Conservation (phyloP, 1,140 invertebrate genomes). For the Hylyphantes graminicola region DNA sequence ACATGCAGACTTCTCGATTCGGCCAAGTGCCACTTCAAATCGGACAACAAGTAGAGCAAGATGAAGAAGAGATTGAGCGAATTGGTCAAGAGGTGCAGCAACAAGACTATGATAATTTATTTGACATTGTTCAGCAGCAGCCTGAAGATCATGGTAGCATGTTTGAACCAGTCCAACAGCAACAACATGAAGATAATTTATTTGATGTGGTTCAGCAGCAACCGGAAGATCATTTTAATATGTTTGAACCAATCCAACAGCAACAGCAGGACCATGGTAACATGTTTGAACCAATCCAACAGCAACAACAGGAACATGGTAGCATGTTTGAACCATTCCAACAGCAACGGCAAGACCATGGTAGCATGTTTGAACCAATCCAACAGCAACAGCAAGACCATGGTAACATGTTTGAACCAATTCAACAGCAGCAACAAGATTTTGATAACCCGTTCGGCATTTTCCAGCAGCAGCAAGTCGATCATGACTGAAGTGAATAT, state of each 20-base stretch:
- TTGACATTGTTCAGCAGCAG: no score
- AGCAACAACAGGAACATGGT: background rate
- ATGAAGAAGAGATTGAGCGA: background rate
- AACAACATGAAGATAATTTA: background rate
- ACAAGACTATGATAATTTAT: no score
- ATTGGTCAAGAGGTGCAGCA: background rate
- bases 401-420: background rate
- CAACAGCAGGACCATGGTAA: background rate
- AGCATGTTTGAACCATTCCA: background rate
- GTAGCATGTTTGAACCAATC: background rate
- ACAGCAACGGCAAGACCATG: background rate
- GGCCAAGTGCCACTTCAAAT: background rate
- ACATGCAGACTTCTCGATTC: background rate
- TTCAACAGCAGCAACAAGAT: background rate
- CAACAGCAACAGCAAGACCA: slow-evolving; percentile 11
- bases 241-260: no score
- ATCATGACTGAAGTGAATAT: background rate
- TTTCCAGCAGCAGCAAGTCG: background rate
- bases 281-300: background rate
- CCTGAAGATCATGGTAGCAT: no score
- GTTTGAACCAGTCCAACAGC: background rate
- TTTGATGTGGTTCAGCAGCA: background rate
- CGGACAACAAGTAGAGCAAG: background rate
- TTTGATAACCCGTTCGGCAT: no score
- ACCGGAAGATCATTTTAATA: no score